Base-by-base conservation (phyloP, 2,113 vertebrate genomes). In the Rallus limicola region DNA sequence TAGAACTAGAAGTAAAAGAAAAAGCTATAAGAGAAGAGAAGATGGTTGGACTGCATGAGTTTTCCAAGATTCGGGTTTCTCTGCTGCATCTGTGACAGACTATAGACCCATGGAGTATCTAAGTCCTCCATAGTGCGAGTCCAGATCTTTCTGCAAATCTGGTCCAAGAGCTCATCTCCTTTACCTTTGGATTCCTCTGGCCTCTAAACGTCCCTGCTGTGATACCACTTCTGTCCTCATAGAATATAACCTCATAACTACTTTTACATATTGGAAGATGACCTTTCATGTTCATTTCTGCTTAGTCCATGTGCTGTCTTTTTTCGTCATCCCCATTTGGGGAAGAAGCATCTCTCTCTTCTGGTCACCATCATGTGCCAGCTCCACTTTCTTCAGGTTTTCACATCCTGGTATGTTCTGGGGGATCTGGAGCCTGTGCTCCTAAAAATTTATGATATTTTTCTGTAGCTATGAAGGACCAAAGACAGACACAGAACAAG, bases 341-440 rank as follows among this genome's bases (percentile, higher is more conserved):
- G 11, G 16, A 72, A 52, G 58, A 48, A 9, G 7, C 26, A 4
- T 46, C 5, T 33, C 11, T 40, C 36, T 40, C 21, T 44, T 25
- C 71, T 67, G 31, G n/a, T 25, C 58, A 24, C 38, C 34, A 38
- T 12, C 13, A 9, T 12, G 40, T 5, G 28, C 38, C 55, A 90
- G 56, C 52, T 50, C 60, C 48, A 10, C 19, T 7, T 34, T 13
- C 25, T 64, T 29, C 53, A 26, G 28, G 11, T 82, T 31, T 69
- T 36, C 16, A 28, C 2, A 3, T 15, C 0, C 0, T 58, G 21
- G 24, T 70, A 38, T 10, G 9, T 40, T 62, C 4, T 52, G 18
- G 62, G 26, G 8, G 11, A 31, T 31, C 28, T 34, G 14, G 15
- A 72, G 18, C 44, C 28, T 46, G 26, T 17, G 19, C 36, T 72